A percentile compares a stretch with the other conserved stretches of the same genome.
These are phyloP conservation scores for Helicorthomorpha holstii DNA, from an alignment of 1,140 invertebrate genomes.

Conservation along the genomic window DNA sequence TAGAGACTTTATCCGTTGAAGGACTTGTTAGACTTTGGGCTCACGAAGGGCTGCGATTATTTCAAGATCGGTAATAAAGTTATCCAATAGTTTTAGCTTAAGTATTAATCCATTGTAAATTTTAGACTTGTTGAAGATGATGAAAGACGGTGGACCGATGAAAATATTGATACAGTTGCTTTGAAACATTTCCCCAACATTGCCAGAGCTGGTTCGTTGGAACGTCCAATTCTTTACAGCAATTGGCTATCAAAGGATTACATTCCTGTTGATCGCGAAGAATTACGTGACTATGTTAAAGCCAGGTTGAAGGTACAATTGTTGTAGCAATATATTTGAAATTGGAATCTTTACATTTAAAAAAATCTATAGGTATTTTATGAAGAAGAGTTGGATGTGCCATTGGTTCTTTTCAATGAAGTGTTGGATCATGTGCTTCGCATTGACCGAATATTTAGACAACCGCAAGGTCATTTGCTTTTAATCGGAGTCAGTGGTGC, in stretches of 20 bases:
- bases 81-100: not conserved
- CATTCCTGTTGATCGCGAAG: slow-evolving; percentile 85
- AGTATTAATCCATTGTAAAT: slow-evolving; percentile 1
- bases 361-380: slow-evolving; percentile 92
- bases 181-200: slow-evolving; percentile 89
- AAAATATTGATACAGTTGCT: slow-evolving; percentile 88
- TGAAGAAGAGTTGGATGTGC: slow-evolving; percentile 98
- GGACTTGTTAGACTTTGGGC: slow-evolving; percentile 94
- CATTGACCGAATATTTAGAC: slow-evolving; percentile 96
- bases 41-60: slow-evolving; percentile 91
- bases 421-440: slow-evolving; percentile 94
- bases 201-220: slow-evolving; percentile 65
- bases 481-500: slow-evolving; percentile 95
- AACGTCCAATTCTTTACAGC: slow-evolving; percentile 86
- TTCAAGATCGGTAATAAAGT: slow-evolving; percentile 51
- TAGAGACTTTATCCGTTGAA: slow-evolving; percentile 80
- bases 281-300: slow-evolving; percentile 88
- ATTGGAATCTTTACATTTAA: not conserved
- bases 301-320: slow-evolving; percentile 81
- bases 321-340: not conserved
- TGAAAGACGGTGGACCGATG: slow-evolving; percentile 94
- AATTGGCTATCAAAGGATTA: slow-evolving; percentile 99
- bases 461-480: slow-evolving; percentile 92
- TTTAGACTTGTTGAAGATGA: slow-evolving; percentile 72
- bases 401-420: slow-evolving; percentile 94